Evolutionary conservation across 2,797 vertebrate genomes (phyloP).

Genomic region (Lateolabrax maculatus): DNA sequence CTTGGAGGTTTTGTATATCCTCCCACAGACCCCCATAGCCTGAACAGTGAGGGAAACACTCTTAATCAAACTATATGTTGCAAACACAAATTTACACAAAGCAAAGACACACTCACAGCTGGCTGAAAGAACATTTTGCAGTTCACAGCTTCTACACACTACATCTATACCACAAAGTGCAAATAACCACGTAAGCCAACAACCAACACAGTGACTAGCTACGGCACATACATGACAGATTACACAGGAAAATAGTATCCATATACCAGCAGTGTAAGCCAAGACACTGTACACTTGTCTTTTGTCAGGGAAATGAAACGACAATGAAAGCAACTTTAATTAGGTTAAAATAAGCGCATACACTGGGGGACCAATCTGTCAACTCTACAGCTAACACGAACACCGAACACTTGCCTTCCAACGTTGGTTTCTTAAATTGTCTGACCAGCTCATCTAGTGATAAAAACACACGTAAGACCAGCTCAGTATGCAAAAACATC

Average conservation of each 20-base stretch:
- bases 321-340: conserved; percentile 23
- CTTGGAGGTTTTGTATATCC: conserved; percentile 75
- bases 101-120: conserved; percentile 1
- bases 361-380: not conserved
- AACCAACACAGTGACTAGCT: conserved; percentile 30
- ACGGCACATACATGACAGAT: conserved; percentile 19
- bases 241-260: not conserved
- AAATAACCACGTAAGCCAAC: not conserved
- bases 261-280: not conserved
- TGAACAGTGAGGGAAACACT: conserved; percentile 75
- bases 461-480: conserved; percentile 54
- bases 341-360: not conserved
- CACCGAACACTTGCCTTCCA: conserved; percentile 80
- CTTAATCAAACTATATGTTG: not conserved
- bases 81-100: not conserved
- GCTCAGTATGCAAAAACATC: conserved; percentile 2
- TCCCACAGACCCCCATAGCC: conserved; percentile 89
- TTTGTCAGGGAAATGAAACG: conserved; percentile 2
- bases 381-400: conserved; percentile 31
- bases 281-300: not conserved
- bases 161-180: conserved; percentile 21
- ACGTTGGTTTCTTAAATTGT: conserved; percentile 46
- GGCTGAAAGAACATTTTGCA: not conserved
- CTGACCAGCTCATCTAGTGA: conserved; percentile 66
- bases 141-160: not conserved